These are phyloP conservation scores for Drepana arcuata DNA, from an alignment of 1,140 invertebrate genomes.

Conservation along the genomic window DNA sequence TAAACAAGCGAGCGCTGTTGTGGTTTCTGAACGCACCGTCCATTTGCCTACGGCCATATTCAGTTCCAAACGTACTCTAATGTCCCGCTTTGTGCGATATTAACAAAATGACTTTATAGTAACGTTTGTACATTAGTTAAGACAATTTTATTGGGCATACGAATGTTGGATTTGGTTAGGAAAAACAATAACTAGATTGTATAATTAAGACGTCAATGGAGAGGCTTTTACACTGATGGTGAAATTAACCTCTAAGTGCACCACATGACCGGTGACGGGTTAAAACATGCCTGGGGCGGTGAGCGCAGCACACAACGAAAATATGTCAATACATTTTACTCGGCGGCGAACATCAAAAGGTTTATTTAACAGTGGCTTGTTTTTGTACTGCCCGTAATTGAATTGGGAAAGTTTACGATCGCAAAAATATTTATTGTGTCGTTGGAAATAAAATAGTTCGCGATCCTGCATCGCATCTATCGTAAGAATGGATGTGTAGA, in stretches of 20 bases:
- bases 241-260: conserved; percentile 24
- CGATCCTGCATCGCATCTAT: too few relatives aligned
- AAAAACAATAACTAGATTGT: too few relatives aligned
- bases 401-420: conserved; percentile 33
- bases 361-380: conserved; percentile 32
- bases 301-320: conserved; percentile 1
- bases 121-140: too few relatives aligned
- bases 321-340: conserved; percentile 31
- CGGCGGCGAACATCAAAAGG: conserved; percentile 30
- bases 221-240: conserved; percentile 20
- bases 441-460: conserved; percentile 11
- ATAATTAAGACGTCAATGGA: too few relatives aligned
- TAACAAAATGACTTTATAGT: conserved; percentile 42
- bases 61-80: conserved; percentile 32
- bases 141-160: too few relatives aligned
- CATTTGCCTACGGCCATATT: conserved; percentile 40
- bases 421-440: conserved; percentile 22
- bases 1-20: conserved; percentile 22
- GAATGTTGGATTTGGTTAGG: too few relatives aligned
- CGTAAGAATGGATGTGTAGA: too few relatives aligned
- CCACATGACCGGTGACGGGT: conserved; percentile 10
- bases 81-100: conserved; percentile 39
- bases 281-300: conserved; percentile 13
- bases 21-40: conserved; percentile 34
- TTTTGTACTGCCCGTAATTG: conserved; percentile 27